Evolutionary conservation across 2,797 vertebrate species (phyloP), one percentile per base, ranked within the genome.

Genomic region (Acrossocheilus wenchowensis): DNA sequence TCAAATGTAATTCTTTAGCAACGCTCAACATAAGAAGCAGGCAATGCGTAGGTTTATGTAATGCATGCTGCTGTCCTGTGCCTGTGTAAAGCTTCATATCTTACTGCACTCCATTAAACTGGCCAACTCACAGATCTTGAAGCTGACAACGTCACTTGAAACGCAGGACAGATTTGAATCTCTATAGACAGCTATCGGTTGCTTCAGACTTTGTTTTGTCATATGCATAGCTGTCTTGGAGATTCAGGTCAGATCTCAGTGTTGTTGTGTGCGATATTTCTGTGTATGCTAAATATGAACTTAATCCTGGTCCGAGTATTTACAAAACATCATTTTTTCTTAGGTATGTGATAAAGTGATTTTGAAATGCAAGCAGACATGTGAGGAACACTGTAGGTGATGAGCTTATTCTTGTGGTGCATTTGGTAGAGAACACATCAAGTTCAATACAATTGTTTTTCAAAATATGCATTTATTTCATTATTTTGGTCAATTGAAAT

Each of bases 401-500:
- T 9, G 60, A 26, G 60, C 11, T 62, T 62, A 41, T 11, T 54
- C 30, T 50, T 50, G 34, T 81, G n/a, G 79, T 72, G 50, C 1
- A 45, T n/a, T 34, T 26, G n/a, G n/a, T 52, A 66, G 5, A 50
- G 3, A 48, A 77, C 21, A 81, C 43, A 75, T 6, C 34, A n/a
- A 69, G 69, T 15, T 50, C 60, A 78, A 6, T 52, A 9, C 21
- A 23, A 12, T 43, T 87, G 14, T 19, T 78, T 91, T 93, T 92
- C 71, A 93, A 90, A 72, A 93, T 90, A 87, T 90, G 92, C 90
- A 91, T 95, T 95, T 92, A 94, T 95, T 95, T 92, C 73, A 94
- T 91, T 87, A 87, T 93, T 95, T 92, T 87, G 91, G 91, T 87
- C 87, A 93, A 93, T 95, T 94, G 94, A 94, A 94, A 95, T 95